A percentile compares a stretch with the other conserved stretches of the same genome.
Evolutionary conservation across 2,888 invertebrate species (phyloP).

Genomic region (Amiota mariae): DNA sequence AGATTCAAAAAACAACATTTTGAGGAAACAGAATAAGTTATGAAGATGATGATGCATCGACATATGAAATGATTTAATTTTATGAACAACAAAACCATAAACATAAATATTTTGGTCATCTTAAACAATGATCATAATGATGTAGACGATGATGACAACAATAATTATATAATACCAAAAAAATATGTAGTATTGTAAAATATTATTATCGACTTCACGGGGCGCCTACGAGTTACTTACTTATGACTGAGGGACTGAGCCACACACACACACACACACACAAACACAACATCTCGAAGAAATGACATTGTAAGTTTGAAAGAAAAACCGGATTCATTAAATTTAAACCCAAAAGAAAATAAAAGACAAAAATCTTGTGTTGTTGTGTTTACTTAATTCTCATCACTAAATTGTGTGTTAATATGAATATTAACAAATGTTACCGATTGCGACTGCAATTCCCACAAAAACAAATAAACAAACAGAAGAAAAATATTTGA

Average conservation of each 20-base stretch:
- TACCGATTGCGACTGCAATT: not conserved
- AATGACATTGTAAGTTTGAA: constrained; percentile 6
- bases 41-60: too few relatives aligned
- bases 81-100: not conserved
- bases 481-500: not conserved
- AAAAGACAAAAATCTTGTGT: not conserved
- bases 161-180: too few relatives aligned
- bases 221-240: too few relatives aligned
- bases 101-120: not conserved
- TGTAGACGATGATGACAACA: not conserved
- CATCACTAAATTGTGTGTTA: not conserved
- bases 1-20: too few relatives aligned
- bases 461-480: not conserved
- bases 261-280: too few relatives aligned
- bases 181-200: too few relatives aligned
- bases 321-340: constrained; percentile 12
- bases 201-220: too few relatives aligned
- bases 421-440: not conserved
- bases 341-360: not conserved
- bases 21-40: too few relatives aligned
- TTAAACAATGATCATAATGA: not conserved
- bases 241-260: too few relatives aligned
- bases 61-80: too few relatives aligned
- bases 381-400: not conserved
- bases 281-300: not conserved